Evolutionary conservation across 2,888 invertebrate species (phyloP).

Genomic region (Leucania comma): DNA sequence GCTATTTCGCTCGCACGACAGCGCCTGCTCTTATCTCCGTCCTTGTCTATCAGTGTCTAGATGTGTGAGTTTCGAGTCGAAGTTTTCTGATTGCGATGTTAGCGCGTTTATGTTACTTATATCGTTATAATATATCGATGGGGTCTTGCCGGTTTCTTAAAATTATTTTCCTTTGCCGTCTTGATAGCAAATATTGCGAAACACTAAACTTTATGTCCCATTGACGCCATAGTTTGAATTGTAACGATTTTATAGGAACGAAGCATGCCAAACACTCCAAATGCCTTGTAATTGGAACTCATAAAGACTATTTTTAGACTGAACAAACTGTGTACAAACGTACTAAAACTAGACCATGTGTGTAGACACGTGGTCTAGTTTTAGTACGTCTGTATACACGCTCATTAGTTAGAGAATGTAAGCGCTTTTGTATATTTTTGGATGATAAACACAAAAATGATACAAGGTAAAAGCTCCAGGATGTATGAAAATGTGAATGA

Average conservation of each 20-base stretch:
- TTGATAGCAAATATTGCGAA: neutral
- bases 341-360: conserved; percentile 18
- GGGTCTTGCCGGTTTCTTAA: too few relatives aligned
- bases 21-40: too few relatives aligned
- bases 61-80: too few relatives aligned
- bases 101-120: too few relatives aligned
- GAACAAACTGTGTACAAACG: neutral
- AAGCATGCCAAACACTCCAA: conserved; percentile 16
- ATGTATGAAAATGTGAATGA: too few relatives aligned
- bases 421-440: conserved; percentile 20
- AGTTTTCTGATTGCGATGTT: too few relatives aligned
- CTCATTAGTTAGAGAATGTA: conserved; percentile 17
- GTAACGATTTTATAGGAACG: conserved; percentile 1
- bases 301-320: conserved; percentile 31
- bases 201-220: neutral
- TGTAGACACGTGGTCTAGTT: conserved; percentile 20
- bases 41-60: too few relatives aligned
- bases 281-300: conserved; percentile 28
- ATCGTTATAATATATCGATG: too few relatives aligned
- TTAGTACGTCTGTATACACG: conserved; percentile 1
- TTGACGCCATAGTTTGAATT: neutral
- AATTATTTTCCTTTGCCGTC: neutral
- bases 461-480: neutral
- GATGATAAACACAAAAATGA: neutral
- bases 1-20: too few relatives aligned